A percentile compares a stretch with the other conserved stretches of the same genome.
Conservation (phyloP, 2,113 vertebrate genomes). For the Lepus timidus region DNA sequence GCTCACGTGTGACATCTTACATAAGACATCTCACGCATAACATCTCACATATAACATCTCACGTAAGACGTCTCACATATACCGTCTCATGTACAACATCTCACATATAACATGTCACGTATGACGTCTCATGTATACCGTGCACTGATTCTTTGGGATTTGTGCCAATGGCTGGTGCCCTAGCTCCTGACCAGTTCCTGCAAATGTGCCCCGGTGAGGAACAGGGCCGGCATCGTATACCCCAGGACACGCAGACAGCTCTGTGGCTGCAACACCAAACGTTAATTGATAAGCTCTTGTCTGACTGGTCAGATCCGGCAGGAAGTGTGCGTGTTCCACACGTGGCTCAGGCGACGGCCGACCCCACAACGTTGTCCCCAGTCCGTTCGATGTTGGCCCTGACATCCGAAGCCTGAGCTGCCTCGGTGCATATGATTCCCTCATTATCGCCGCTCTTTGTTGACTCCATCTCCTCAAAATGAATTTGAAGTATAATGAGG, state of each 20-base stretch:
- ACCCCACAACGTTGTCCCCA: not conserved
- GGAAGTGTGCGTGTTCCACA: not conserved
- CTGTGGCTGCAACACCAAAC: not conserved
- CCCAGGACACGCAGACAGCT: not conserved
- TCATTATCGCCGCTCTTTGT: not conserved
- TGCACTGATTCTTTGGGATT: not conserved
- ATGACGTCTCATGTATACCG: no score
- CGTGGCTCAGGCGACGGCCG: no score
- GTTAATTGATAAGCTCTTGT: not conserved
- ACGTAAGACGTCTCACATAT: no score
- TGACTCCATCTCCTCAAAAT: not conserved
- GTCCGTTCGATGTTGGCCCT: not conserved
- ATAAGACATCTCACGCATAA: no score
- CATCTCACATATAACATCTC: no score
- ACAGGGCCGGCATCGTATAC: not conserved
- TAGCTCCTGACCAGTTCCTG: not conserved
- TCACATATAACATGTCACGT: no score
- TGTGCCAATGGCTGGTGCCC: not conserved
- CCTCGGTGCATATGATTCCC: not conserved
- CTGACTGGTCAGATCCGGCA: not conserved
- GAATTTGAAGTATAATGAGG: conserved; percentile 4
- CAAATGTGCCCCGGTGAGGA: not conserved
- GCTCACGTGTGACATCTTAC: no score
- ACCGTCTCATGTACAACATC: no score
- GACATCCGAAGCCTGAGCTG: not conserved